Evolutionary conservation across 2,888 invertebrate genomes (phyloP).

Genomic region (Standfussiana lucernea): DNA sequence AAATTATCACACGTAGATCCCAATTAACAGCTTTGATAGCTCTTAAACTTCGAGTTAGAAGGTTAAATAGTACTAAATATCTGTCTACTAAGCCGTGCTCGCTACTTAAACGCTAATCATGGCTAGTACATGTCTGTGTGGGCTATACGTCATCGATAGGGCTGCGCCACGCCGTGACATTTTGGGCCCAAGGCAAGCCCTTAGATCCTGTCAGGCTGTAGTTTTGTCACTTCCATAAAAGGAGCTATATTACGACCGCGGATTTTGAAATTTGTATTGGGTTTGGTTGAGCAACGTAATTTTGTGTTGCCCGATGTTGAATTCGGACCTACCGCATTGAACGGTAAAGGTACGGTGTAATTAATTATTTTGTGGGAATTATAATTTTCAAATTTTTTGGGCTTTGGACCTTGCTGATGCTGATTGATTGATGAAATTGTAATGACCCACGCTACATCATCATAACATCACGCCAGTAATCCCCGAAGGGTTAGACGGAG

Average conservation of each 20-base stretch:
- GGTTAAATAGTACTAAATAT: conserved; percentile 8
- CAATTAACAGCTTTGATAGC: conserved; percentile 26
- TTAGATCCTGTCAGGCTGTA: conserved; percentile 46
- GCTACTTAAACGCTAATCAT: conserved; percentile 51
- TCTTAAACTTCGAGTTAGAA: conserved; percentile 27
- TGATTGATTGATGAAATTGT: too few relatives aligned
- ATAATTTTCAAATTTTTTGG: too few relatives aligned
- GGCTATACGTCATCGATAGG: conserved; percentile 55
- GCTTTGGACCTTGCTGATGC: neutral
- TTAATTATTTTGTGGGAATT: neutral
- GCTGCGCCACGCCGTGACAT: conserved; percentile 45
- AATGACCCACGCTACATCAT: too few relatives aligned
- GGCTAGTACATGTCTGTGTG: conserved; percentile 28
- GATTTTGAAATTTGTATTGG: conserved; percentile 60
- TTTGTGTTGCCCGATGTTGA: neutral
- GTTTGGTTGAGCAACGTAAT: conserved; percentile 17
- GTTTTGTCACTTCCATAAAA: conserved; percentile 49
- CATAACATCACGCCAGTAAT: too few relatives aligned
- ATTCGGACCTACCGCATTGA: conserved; percentile 44
- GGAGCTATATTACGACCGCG: conserved; percentile 45
- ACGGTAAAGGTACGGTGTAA: neutral
- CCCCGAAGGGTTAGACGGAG: too few relatives aligned
- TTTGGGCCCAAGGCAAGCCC: conserved; percentile 63
- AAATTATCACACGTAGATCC: conserved; percentile 27
- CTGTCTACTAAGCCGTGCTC: conserved; percentile 46